Conservation (phyloP, 2,113 vertebrate species). For the Ceuthmochares aereus region DNA sequence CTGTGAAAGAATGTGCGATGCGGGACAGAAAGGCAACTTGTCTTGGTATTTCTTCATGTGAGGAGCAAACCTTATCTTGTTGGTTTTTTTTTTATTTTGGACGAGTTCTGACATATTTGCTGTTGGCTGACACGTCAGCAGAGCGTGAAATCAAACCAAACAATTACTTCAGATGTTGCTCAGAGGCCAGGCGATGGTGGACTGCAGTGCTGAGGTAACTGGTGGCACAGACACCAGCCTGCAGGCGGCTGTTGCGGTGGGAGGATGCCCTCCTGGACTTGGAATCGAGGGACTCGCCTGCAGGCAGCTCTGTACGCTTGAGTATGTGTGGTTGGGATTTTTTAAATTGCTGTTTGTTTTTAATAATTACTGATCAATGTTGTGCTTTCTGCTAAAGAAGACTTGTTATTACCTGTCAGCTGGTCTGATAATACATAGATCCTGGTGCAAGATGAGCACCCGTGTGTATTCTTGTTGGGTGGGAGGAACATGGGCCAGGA, state of each 20-base stretch:
- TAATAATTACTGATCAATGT: slow-evolving; percentile 12
- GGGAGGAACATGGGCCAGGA: background rate
- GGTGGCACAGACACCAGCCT: background rate
- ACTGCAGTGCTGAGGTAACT: background rate
- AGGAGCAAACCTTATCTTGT: background rate
- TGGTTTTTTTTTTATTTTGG: background rate
- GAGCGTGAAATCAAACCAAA: background rate
- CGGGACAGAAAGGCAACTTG: background rate
- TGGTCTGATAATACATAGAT: slow-evolving; percentile 79
- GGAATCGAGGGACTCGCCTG: background rate
- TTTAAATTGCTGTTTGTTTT: background rate
- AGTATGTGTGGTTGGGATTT: background rate
- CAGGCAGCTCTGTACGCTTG: background rate
- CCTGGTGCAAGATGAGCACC: slow-evolving; percentile 52
- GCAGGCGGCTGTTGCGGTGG: background rate
- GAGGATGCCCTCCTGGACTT: background rate
- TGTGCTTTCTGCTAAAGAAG: slow-evolving; percentile 62
- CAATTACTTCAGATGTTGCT: background rate
- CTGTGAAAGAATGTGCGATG: background rate
- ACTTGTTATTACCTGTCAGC: slow-evolving; percentile 70
- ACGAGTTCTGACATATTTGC: background rate
- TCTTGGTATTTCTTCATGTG: background rate
- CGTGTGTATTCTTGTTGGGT: slow-evolving; percentile 37
- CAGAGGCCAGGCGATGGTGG: background rate
- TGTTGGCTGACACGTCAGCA: background rate